These are phyloP conservation scores for Balearica regulorum DNA, from an alignment of 2,797 vertebrate genomes.

Conservation along the genomic window DNA sequence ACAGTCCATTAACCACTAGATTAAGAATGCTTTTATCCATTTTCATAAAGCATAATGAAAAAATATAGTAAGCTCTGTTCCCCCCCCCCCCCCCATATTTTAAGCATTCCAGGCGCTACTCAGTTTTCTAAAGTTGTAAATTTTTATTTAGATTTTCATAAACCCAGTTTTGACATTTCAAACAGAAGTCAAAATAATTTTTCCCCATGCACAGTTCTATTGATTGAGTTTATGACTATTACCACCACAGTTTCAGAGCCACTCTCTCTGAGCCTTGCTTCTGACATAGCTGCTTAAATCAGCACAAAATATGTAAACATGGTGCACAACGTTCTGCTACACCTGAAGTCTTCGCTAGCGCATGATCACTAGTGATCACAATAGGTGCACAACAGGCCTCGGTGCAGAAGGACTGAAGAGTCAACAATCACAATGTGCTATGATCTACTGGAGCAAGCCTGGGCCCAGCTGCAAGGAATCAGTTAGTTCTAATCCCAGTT, in stretches of 20 bases:
- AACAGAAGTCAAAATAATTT: not conserved
- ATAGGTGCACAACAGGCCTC: not conserved
- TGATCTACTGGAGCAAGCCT: not conserved
- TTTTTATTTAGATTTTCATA: not conserved
- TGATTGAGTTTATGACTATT: not conserved
- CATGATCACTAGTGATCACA: not conserved
- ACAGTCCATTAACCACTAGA: not conserved
- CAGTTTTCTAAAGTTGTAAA: not conserved
- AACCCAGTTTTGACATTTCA: not conserved
- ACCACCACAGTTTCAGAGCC: not conserved
- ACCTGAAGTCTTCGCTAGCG: not conserved
- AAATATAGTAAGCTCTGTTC: not conserved
- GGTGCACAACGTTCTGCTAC: not conserved
- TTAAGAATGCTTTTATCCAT: not conserved
- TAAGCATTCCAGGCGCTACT: not conserved
- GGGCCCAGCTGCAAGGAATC: not conserved
- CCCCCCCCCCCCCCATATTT: not conserved
- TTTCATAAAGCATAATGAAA: not conserved
- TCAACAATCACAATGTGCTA: fast-evolving
- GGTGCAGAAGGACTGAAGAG: not conserved
- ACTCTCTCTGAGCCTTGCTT: not conserved
- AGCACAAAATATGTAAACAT: not conserved
- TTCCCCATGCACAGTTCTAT: not conserved
- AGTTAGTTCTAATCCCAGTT: not conserved
- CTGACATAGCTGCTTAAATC: not conserved